phyloP scores from a whole-genome alignment of 2,888 invertebrate species.

The Luperina testacea region DNA sequence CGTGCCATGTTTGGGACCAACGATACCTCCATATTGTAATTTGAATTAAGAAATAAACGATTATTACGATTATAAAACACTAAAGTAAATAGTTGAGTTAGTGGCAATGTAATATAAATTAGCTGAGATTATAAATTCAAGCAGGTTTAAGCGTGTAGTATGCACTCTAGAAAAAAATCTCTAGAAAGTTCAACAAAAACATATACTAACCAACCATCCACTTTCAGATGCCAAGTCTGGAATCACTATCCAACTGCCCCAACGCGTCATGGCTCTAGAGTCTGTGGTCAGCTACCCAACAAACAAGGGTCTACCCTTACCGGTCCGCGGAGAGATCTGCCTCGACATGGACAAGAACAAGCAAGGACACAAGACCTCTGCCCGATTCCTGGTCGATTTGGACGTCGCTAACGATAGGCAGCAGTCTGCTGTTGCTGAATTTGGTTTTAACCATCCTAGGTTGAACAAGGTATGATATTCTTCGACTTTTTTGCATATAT shows the following conservation, averaged over 20 bases:
- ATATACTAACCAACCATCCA: slow-evolving; percentile 1
- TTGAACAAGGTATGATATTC: slow-evolving; percentile 87
- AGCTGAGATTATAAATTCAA: not conserved
- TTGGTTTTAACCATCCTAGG: slow-evolving; percentile 92
- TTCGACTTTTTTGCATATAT: not conserved
- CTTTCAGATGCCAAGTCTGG: slow-evolving; percentile 83
- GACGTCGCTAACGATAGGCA: slow-evolving; percentile 84
- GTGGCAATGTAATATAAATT: not conserved
- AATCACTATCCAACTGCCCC: slow-evolving; percentile 92
- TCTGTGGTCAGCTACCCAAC: slow-evolving; percentile 86
- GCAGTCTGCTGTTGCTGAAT: slow-evolving; percentile 88
- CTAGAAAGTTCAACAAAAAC: not conserved
- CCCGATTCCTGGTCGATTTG: slow-evolving; percentile 89
- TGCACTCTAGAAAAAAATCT: not conserved
- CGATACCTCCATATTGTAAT: no score
- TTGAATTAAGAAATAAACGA: no score
- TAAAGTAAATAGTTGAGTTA: not conserved
- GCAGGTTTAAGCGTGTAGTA: not conserved
- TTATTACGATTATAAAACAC: no score
- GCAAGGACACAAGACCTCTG: slow-evolving; percentile 92
- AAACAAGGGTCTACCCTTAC: slow-evolving; percentile 87
- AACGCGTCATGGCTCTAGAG: slow-evolving; percentile 92
- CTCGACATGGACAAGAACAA: slow-evolving; percentile 93
- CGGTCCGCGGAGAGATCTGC: slow-evolving; percentile 91
- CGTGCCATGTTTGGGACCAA: no score